Evolutionary conservation across 2,113 vertebrate genomes (phyloP), one percentile per base, ranked within the genome.

Genomic region (Abramis brama): DNA sequence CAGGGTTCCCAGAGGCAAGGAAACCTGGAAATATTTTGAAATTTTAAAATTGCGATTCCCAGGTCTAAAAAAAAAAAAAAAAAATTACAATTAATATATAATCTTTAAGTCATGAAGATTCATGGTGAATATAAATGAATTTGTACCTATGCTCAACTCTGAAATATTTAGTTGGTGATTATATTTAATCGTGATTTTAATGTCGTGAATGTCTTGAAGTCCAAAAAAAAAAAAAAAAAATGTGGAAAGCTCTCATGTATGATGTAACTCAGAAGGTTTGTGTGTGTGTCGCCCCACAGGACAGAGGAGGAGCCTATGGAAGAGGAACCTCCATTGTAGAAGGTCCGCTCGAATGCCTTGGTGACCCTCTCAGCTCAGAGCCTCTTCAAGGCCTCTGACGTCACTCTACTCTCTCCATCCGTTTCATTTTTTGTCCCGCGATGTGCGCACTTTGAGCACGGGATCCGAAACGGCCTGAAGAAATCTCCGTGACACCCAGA

Each of bases 241-340:
- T 39, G 68, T 39, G 21, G 9, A 15, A 74, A 47, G 23, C 23
- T 74, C 23, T 25, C 23, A 25, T n/a, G 23, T 23, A 11, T 39
- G 68, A 71, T 30, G 30, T 30, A 68, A 36, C 13, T 70, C 3
- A 21, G 6, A 70, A 6, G 4, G 6, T 68, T 2, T 50, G 60
- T 85, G 1, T 85, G 1, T 60, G 33, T 73, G 55, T 55, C 39
- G n/a, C 73, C 33, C 47, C 70, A 0, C 93, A 99, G 98, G 86
- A 89, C 95, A 0, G 96, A 97, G 21, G 97, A 98, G 71, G 98
- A 99, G 64, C 98, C 98, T 7, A 99, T 99, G 98, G 97, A 99
- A 88, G 97, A 98, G 90, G 98, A 98, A 85, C 95, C 95, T 84
- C 95, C 96, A 2, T 95, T 99, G 97, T 98, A 98, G 96, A 94